Percentiles rank a stretch among this genome's conserved stretches.
These are phyloP conservation scores for Puffinus mauretanicus DNA, from an alignment of 2,113 vertebrate genomes.

Conservation along the genomic window DNA sequence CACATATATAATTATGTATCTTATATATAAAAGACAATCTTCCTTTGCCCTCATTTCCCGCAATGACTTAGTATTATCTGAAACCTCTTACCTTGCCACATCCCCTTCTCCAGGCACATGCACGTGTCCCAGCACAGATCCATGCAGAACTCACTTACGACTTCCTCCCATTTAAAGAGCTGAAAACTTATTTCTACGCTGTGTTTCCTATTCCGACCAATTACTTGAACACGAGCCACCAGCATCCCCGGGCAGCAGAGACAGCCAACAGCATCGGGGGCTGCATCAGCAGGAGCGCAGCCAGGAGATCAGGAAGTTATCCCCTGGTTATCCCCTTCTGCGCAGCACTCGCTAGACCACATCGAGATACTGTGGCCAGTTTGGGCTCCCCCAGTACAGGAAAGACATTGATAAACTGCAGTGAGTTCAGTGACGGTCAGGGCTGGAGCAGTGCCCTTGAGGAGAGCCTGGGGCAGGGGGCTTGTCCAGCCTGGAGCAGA, in stretches of 20 bases:
- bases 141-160: neutral
- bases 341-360: neutral
- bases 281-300: neutral
- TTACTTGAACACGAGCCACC: neutral
- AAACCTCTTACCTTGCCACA: neutral
- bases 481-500: neutral
- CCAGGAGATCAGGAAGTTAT: neutral
- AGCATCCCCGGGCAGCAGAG: neutral
- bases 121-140: neutral
- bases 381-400: neutral
- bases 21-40: neutral
- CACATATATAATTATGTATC: neutral
- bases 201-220: neutral
- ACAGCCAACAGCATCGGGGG: neutral
- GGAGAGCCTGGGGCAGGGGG: neutral
- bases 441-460: neutral
- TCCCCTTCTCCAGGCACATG: neutral
- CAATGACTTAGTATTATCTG: neutral
- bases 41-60: neutral
- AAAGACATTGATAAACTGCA: neutral
- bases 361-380: neutral
- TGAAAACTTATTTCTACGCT: neutral
- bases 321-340: neutral
- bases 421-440: neutral
- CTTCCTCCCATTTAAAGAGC: neutral